Evolutionary conservation across 2,113 vertebrate species (phyloP), one percentile per base, ranked within the genome.

Genomic region (Patagioenas fasciata): DNA sequence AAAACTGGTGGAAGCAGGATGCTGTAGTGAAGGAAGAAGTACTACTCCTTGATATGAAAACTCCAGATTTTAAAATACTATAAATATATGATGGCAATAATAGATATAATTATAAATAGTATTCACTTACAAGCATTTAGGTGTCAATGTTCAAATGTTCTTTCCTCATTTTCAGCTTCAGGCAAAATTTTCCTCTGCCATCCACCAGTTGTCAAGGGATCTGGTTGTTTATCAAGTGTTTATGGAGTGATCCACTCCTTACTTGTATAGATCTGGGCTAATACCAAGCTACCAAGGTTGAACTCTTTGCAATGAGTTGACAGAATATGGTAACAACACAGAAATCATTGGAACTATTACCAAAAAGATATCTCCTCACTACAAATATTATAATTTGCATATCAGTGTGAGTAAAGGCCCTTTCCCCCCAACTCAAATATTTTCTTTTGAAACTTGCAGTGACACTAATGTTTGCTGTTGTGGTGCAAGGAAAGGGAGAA

Each of bases 401-500:
- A 57, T 10, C 13, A 48, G 6, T 3, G 20, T 12, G 12, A 60
- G 6, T 3, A 64, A 26, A 40, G 44, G 2, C 6, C 2, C 10
- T 7, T 6, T 44, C 31, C 4, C 18, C 11, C 13, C 3, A 14
- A 1, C 6, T 3, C 0, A 9, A 3, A 1, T 36, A 31, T 69
- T 67, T 88, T 26, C 2, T 28, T 67, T 60, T 61, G 18, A 50
- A 79, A 31, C 6, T 21, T 78, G 25, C 10, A 53, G 16, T 62
- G 19, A 73, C 20, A 32, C 18, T 42, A 19, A 16, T 12, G 4
- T 48, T 64, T 80, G 21, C 7, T 42, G n/a, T 10, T 73, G 6
- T 25, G 20, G 3, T 50, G 3, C 26, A 82, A 64, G 13, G 13
- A 65, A 74, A 57, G 29, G 21, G n/a, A 26, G 28, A 89, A 57